Conservation (phyloP, 2,888 invertebrate genomes). For the Drosophila pegasa region DNA sequence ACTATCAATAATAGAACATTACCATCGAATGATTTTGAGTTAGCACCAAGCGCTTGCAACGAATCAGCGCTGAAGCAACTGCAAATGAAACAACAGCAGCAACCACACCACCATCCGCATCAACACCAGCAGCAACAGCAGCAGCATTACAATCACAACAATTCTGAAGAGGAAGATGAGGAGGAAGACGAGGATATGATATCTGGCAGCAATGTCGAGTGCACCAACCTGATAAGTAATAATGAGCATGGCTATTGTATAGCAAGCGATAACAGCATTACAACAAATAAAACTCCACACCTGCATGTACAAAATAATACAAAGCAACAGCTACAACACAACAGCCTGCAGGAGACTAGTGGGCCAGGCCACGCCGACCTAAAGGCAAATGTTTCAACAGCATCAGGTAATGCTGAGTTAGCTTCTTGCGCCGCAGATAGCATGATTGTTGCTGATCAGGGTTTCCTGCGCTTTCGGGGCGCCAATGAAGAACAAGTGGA, state of each 20-base stretch:
- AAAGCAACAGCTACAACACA: constrained; percentile 17
- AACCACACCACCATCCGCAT: constrained; percentile 49
- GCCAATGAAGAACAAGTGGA: constrained; percentile 86
- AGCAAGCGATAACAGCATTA: constrained; percentile 40
- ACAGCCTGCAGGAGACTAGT: constrained; percentile 71
- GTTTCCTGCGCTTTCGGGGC: constrained; percentile 92
- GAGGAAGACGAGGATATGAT: constrained; percentile 77
- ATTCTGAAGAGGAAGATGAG: constrained; percentile 67
- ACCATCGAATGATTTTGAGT: constrained; percentile 34
- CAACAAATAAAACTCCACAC: constrained; percentile 23
- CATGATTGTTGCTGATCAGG: constrained; percentile 96
- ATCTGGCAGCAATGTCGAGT: constrained; percentile 79
- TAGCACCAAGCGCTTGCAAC: constrained; percentile 26
- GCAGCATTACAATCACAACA: constrained; percentile 69
- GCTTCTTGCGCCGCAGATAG: constrained; percentile 86
- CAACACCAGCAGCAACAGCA: constrained; percentile 27
- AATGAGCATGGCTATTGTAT: constrained; percentile 53
- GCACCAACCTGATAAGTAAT: constrained; percentile 81
- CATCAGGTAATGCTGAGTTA: constrained; percentile 47
- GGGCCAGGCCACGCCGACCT: constrained; percentile 17
- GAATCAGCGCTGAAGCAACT: constrained; percentile 40
- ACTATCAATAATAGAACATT: constrained; percentile 7
- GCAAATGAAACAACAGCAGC: constrained; percentile 52
- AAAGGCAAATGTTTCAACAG: constrained; percentile 12
- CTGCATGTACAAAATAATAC: constrained; percentile 50